Evolutionary conservation across 2,113 vertebrate species (phyloP), one percentile per base, ranked within the genome.

Genomic region (Malaclemys terrapin): DNA sequence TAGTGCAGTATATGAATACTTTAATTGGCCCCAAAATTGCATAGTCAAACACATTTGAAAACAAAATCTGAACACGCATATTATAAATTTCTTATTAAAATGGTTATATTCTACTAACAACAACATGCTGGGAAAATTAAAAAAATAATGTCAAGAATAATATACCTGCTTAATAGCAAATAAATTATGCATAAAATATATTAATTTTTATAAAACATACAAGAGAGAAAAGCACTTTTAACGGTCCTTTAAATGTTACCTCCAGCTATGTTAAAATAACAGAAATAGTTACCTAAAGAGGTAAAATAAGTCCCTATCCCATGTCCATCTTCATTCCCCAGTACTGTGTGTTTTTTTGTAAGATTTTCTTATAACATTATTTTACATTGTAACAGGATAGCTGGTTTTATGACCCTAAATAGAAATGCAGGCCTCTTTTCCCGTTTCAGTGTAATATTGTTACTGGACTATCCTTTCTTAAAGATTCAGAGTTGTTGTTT

Each of bases 1-100:
- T 22, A 53, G 82, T 59, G 54, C 22, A 53, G 45, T 88, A 80
- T 52, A 56, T 24, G 35, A 93, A 83, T 76, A 92, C 95, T 93
- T 52, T 85, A 84, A 59, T 83, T 85, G 54, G 38, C 5, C 50
- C 69, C 92, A 31, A 82, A 95, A 54, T 11, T 84, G 6, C 17
- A 54, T 52, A 57, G 24, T 1, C 20, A 47, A 65, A 52, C 81
- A 1, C 3, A 5, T 10, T 16, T 38, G 72, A 87, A 76, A 78
- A 84, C 54, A 57, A 76, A 49, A 4, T 52, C 14, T 47, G 10
- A 49, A 8, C 62, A 3, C 82, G n/a, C 84, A 1, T 69, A 88
- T 24, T 83, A 84, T 9, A 45, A 5, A 20, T 54, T 31, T 10
- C 4, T 2, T 92, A 49, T 81, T 91, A 7, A 69, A 80, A 19